Evolutionary conservation across 2,888 invertebrate genomes (phyloP).

Genomic region (Tenthredo livida): DNA sequence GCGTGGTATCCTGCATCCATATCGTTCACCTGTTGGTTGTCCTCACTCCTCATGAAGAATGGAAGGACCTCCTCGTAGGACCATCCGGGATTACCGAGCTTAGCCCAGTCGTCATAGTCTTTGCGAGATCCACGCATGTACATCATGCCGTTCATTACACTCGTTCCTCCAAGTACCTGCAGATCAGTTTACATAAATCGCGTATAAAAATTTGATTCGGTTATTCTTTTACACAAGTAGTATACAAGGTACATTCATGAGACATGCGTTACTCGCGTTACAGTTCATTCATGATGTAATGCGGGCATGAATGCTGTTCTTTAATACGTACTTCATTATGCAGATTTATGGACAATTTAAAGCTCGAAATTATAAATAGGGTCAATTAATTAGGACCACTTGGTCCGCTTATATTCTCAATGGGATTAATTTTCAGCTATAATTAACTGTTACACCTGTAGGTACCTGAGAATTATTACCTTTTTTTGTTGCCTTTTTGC

Average conservation of each 20-base stretch:
- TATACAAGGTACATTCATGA: too few species aligned
- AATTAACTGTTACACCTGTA: not conserved
- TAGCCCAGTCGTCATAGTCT: slow-evolving; percentile 94
- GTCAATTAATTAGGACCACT: not conserved
- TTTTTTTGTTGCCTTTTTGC: not conserved
- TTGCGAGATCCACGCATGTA: slow-evolving; percentile 93
- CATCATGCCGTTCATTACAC: slow-evolving; percentile 97
- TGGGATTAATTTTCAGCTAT: not conserved
- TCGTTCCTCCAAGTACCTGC: slow-evolving; percentile 94
- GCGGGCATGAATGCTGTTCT: too few species aligned
- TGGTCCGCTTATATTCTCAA: not conserved
- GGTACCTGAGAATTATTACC: not conserved
- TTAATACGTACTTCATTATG: not conserved
- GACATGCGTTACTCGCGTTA: too few species aligned
- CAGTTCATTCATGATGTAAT: too few species aligned
- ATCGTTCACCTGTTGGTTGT: slow-evolving; percentile 85
- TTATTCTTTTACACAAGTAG: too few species aligned
- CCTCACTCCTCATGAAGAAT: slow-evolving; percentile 92
- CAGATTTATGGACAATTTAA: not conserved
- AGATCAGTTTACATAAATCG: not conserved
- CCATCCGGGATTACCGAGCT: slow-evolving; percentile 93
- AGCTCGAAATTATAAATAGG: not conserved
- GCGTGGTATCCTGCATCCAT: slow-evolving; percentile 90
- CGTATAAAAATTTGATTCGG: too few species aligned
- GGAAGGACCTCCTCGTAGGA: slow-evolving; percentile 93